phyloP scores from a whole-genome alignment of 2,113 vertebrate genomes.

The Chrysemys picta region DNA sequence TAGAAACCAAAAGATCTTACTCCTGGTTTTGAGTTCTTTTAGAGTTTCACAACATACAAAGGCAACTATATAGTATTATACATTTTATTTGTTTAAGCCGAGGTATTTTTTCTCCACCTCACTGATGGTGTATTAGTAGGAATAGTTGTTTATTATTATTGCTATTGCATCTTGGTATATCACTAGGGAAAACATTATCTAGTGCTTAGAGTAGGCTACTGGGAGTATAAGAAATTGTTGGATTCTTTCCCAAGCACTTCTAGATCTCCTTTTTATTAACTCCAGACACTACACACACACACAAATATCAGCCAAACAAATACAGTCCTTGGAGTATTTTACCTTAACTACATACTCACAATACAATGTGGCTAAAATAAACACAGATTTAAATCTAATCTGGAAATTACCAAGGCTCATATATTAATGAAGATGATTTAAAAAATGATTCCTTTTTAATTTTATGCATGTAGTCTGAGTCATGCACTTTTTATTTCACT shows the following conservation, averaged over 20 bases:
- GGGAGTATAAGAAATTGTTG: fast-evolving
- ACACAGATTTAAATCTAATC: background rate
- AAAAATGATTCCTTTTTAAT: background rate
- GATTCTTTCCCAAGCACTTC: background rate
- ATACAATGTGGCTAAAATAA: background rate
- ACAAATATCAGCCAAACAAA: background rate
- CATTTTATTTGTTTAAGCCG: background rate
- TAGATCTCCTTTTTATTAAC: background rate
- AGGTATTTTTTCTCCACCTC: background rate
- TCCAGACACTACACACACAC: background rate
- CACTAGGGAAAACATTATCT: background rate
- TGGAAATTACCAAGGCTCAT: background rate
- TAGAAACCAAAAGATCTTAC: background rate
- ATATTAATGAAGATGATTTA: background rate
- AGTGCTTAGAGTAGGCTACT: background rate
- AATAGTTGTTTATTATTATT: background rate
- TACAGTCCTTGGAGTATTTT: background rate
- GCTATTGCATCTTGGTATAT: background rate
- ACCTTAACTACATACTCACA: background rate
- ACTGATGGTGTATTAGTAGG: fast-evolving
- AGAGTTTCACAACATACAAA: background rate
- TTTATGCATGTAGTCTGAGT: background rate
- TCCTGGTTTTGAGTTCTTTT: background rate
- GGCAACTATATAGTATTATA: background rate
- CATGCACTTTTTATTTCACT: background rate